These are phyloP conservation scores for Enteromius trimaculatus DNA, from an alignment of 2,797 vertebrate species.

Conservation along the genomic window DNA sequence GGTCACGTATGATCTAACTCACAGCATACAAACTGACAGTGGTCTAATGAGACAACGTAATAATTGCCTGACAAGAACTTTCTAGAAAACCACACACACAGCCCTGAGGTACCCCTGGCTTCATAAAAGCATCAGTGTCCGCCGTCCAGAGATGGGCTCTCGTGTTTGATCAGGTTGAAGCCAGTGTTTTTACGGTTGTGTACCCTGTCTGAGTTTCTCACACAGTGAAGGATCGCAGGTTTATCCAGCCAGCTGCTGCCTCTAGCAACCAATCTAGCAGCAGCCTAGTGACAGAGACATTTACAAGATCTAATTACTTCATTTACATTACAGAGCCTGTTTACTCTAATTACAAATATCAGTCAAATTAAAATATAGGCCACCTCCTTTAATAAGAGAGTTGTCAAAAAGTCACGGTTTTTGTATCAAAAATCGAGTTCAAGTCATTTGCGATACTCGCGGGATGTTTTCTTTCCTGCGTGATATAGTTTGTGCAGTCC, in stretches of 20 bases:
- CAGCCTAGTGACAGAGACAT: slow-evolving; percentile 36
- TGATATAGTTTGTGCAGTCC: neutral
- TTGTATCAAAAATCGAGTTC: neutral
- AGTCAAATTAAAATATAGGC: slow-evolving; percentile 11
- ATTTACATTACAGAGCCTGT: slow-evolving; percentile 23
- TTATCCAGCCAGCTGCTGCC: slow-evolving; percentile 59
- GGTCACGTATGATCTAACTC: neutral
- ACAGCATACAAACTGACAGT: slow-evolving; percentile 3
- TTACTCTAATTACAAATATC: slow-evolving; percentile 10
- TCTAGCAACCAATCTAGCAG: slow-evolving; percentile 44
- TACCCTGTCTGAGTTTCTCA: slow-evolving; percentile 54
- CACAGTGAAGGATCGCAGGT: slow-evolving; percentile 52
- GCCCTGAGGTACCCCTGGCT: slow-evolving; percentile 30
- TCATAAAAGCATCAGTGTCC: slow-evolving; percentile 47
- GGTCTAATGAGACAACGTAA: slow-evolving; percentile 14
- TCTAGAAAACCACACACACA: slow-evolving; percentile 21
- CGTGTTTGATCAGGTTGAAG: slow-evolving; percentile 57
- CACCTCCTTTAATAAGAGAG: neutral
- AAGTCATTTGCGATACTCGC: neutral
- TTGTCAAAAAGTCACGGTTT: neutral
- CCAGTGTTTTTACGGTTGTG: slow-evolving; percentile 60
- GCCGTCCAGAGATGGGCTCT: slow-evolving; percentile 33
- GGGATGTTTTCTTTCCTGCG: neutral
- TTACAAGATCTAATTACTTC: slow-evolving; percentile 40
- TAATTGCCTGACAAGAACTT: neutral